Base-by-base conservation (phyloP, 2,113 vertebrate genomes). In the Ptychochromis oligacanthus region DNA sequence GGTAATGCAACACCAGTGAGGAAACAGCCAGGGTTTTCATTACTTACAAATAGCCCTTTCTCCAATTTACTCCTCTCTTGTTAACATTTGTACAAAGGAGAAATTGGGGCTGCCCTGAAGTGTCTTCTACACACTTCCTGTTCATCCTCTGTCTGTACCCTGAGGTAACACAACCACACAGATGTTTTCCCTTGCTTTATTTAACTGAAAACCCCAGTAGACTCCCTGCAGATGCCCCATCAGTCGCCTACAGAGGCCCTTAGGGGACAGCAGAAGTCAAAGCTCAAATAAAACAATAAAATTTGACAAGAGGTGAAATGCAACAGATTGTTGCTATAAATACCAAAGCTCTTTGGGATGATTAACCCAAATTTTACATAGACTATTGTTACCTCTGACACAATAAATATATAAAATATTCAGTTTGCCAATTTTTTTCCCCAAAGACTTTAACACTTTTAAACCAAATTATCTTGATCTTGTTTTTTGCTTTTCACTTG, bases 281-380 rank as follows among this genome's bases (percentile, higher is more conserved):
- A 64, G 36, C 56, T 52, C 52, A 55, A 59, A 54, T 82, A 64
- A 85, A 87, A 64, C 82, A 82, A 79, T 82, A 80, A 80, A 87
- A 65, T 13, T 31, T 15, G 54, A 49, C 6, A 4, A 79, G 65
- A 54, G 40, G 17, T 34, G 36, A 83, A 60, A 78, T 20, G 24
- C 57, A 36, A 28, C 40, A 56, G 57, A 65, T 11, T 58, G 79
- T 8, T 17, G 15, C 20, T 75, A 72, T 31, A 14, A 75, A 70
- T 40, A 52, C 22, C 67, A 72, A 72, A 72, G 46, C 46, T 20
- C 46, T 31, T 52, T 52, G 65, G 43, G 43, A 40, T 28, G 57
- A 7, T 15, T 7, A 58, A 26, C 57, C 24, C 1, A 5, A 26
- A 7, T 76, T 20, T 49, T 60, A 75, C 59, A 74, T 13, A 40